Percentiles rank a stretch among this genome's conserved stretches.
Evolutionary conservation across 1,140 invertebrate genomes (phyloP).

Genomic region (Drosophila orena): DNA sequence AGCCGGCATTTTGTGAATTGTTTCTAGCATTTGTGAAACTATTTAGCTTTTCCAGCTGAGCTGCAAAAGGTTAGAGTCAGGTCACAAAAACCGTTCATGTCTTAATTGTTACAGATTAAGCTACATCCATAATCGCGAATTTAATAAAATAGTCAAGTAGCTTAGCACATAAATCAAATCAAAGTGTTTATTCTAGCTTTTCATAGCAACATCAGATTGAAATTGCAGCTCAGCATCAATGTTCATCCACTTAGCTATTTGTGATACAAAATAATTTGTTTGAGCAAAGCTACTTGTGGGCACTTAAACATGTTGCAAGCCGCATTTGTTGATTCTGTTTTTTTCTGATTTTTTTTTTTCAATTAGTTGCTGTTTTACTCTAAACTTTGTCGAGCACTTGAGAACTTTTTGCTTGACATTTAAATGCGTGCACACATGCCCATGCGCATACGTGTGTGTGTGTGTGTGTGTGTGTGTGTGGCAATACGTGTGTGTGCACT

Average conservation of each 20-base stretch:
- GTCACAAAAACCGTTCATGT: no score
- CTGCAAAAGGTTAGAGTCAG: no score
- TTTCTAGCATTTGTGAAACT: no score
- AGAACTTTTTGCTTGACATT: constrained; percentile 58
- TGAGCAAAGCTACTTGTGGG: constrained; percentile 30
- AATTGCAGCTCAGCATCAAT: constrained; percentile 6
- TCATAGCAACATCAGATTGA: background rate
- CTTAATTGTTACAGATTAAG: no score
- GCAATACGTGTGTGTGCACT: constrained; percentile 7
- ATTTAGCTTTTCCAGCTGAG: constrained; percentile 29
- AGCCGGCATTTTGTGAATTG: background rate
- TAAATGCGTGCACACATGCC: constrained; percentile 30
- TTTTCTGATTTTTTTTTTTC: no score
- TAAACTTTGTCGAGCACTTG: constrained; percentile 61
- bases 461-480: no score
- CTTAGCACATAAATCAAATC: no score
- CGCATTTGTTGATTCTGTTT: constrained; percentile 12
- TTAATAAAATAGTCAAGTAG: background rate
- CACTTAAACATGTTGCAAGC: constrained; percentile 52
- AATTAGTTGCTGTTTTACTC: constrained; percentile 59
- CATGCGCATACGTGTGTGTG: background rate
- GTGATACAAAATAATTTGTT: constrained; percentile 36
- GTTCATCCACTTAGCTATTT: constrained; percentile 8
- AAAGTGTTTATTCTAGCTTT: background rate
- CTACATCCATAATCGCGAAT: no score